Percentiles rank a stretch among this genome's conserved stretches.
Conservation (phyloP, 2,797 vertebrate species). For the Gallinago stenura region DNA sequence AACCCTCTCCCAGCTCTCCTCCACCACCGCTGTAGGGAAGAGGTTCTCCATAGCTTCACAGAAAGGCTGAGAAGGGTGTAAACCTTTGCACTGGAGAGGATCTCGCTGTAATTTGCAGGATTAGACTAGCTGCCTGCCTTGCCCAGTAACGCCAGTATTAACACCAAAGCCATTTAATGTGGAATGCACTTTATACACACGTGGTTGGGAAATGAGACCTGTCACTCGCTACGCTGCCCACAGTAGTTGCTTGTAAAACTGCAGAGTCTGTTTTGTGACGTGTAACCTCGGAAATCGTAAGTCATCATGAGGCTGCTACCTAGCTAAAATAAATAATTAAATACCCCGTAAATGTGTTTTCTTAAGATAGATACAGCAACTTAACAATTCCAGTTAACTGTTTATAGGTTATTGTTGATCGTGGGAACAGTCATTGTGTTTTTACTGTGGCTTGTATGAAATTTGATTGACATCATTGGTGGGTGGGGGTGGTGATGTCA, state of each 20-base stretch:
- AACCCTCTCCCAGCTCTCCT: neutral
- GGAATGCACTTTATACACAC: accelerated
- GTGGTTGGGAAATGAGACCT: neutral
- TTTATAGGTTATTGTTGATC: neutral
- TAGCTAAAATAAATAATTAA: neutral
- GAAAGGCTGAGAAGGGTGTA: neutral
- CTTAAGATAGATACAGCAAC: neutral
- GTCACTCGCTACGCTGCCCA: accelerated
- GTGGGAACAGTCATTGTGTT: accelerated
- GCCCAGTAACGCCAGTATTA: neutral
- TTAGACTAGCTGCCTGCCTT: neutral
- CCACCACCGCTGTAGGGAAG: accelerated
- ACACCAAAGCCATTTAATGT: neutral
- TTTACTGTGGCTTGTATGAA: neutral
- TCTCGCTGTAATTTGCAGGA: neutral
- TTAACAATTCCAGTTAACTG: accelerated
- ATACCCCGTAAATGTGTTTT: neutral
- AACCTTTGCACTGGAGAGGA: neutral
- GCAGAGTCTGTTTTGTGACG: accelerated
- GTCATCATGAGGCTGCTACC: accelerated
- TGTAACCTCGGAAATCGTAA: accelerated
- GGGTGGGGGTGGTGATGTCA: neutral
- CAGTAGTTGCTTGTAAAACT: neutral
- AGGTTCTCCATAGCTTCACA: accelerated
- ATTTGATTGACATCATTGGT: neutral